Evolutionary conservation across 2,797 vertebrate genomes (phyloP), one percentile per base, ranked within the genome.

Genomic region (Epinephelus coioides): DNA sequence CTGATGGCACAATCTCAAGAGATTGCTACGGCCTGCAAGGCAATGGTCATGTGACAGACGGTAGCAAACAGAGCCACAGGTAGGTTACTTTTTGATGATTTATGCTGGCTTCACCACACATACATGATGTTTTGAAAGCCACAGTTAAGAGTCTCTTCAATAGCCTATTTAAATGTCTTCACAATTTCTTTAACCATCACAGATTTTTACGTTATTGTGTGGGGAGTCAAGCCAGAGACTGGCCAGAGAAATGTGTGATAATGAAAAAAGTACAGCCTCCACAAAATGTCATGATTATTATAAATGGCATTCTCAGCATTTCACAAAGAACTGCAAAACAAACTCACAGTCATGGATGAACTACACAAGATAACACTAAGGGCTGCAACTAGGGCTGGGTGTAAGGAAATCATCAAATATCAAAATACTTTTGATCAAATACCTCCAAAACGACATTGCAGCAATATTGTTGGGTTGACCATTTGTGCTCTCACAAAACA

Each of bases 231-330:
- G 10, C 19, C 23, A 50, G 66, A 59, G 27, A 73, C 4, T n/a
- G 56, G 21, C 30, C 17, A 27, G n/a, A 3, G 14, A 40, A 59
- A 50, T 17, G 62, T 43, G 15, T 50, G 11, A 56, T 38, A 38
- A 56, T 72, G 13, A 49, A 66, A 59, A 55, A 47, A 30, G 18
- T 15, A n/a, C 47, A 46, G 38, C 70, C 49, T 9, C 27, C 63
- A 21, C 47, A 59, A 59, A 51, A 66, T 8, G n/a, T 13, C 21
- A 3, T 50, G 10, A 49, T 65, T 51, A 66, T 21, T 3, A 50
- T 21, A 49, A 66, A 38, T 51, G 6, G 34, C 34, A 34, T 18
- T 19, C 10, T 63, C 44, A 19, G 40, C 18, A 60, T 60, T 14
- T 40, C 12, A 50, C 18, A 38, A 19, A 15, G 23, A 69, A 27